Evolutionary conservation across 1,140 invertebrate species (phyloP).

Genomic region (Argopecten irradians): DNA sequence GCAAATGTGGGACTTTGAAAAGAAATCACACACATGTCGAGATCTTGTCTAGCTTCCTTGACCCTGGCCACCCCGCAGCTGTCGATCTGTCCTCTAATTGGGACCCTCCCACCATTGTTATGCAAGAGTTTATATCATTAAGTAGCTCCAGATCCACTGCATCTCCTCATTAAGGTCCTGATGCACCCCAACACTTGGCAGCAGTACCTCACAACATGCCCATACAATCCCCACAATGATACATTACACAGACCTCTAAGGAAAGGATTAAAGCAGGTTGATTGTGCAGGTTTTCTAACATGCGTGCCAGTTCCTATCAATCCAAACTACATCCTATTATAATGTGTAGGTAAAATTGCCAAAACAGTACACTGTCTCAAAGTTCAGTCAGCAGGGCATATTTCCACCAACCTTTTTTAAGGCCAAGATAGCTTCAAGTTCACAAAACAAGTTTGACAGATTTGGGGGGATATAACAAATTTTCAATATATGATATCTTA

Average conservation of each 20-base stretch:
- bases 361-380: too few relatives aligned
- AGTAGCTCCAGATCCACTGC: constrained; percentile 6
- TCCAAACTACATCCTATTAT: not conserved
- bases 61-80: not conserved
- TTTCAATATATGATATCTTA: too few relatives aligned
- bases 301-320: not conserved
- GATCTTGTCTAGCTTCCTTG: not conserved
- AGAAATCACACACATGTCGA: not conserved
- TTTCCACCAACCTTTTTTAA: too few relatives aligned
- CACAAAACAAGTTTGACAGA: too few relatives aligned
- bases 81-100: constrained; percentile 6
- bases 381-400: too few relatives aligned
- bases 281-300: not conserved
- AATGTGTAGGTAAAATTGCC: not conserved
- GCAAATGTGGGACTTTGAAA: not conserved
- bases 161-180: not conserved
- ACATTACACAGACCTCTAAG: not conserved
- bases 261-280: not conserved
- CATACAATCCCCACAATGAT: not conserved
- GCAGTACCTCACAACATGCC: not conserved
- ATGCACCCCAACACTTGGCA: not conserved
- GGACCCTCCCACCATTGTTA: not conserved
- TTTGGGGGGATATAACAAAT: too few relatives aligned
- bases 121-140: not conserved
- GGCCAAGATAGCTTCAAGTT: too few relatives aligned